Base-by-base conservation (phyloP, 1,140 invertebrate genomes). In the Samia ricini region DNA sequence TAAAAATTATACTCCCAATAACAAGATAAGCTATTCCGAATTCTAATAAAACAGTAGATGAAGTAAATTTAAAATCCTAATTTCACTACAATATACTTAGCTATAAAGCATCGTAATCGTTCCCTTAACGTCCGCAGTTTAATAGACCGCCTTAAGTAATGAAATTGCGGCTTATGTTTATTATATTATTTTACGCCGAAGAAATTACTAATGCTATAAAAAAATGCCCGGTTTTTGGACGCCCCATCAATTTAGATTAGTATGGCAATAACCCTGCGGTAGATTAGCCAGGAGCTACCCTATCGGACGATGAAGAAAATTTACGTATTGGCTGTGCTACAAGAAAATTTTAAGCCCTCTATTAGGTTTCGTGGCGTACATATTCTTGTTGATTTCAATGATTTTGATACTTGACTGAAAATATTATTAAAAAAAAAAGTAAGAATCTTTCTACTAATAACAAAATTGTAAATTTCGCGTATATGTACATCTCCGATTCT, bases 211-310 rank as follows among this genome's bases (percentile, higher is more conserved):
- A 86, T 85, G 79, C 79, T 81, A 81, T 85, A 81, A 80, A 88
- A 88, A 85, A 81, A 83, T 76, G 69, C 74, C 72, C 66, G 74
- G 72, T 82, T 83, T 82, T 76, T 81, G 79, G 83, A 87, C 83
- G 80, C 77, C 77, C 85, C 87, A 89, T 89, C 85, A 89, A 89
- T 89, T 88, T 87, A 86, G 79, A 89, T 89, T 89, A 89, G 85
- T 72, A 58, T 69, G 56, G 79, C 88, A 89, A 89, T 89, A 82
- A 79, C 79, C 64, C 65, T 60, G 67, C 59, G 48, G 50, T 66
- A 70, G 60, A 54, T 68, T 50, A 48, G 54, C 58, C 52, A 33
- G 58, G 51, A 81, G 77, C 82, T 63, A 65, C 82, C 76, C 74
- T 71, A 64, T 71, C 72, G 72, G 74, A 76, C 81, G 56, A 56